Base-by-base conservation (phyloP, 2,113 vertebrate genomes). In the Pithys albifrons region DNA sequence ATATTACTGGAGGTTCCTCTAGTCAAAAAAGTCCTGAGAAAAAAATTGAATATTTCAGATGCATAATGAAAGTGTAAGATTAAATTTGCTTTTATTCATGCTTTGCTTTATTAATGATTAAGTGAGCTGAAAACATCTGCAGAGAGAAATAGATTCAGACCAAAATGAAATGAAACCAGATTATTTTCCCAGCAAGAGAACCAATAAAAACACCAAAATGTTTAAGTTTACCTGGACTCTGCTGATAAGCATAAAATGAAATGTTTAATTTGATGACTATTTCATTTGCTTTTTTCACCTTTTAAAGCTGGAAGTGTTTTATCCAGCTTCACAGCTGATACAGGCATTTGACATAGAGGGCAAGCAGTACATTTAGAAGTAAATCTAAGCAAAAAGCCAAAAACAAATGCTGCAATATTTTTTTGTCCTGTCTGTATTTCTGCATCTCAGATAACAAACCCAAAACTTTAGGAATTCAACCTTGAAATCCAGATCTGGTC, bases 341-440 rank as follows among this genome's bases (percentile, higher is more conserved):
- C 6, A 67, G 31, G 20, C 67, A 62, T 93, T 82, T 93, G 54
- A 83, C 54, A 35, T 55, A 83, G 12, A 80, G 37, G 37, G 28
- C 48, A 85, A 88, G n/a, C 13, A 79, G 31, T 66, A 39, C 9
- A 15, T 35, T 93, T 93, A 93, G 91, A 97, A 97, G 88, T 78
- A 95, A 96, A 90, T 74, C 25, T n/a, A 88, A 95, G 54, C 25
- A 88, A 92, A 89, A 92, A 79, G 46, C 24, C 82, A 65, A 33
- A 39, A 89, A 87, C 14, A 79, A 96, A 97, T 80, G 45, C 54
- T 79, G 37, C 66, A 94, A 61, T 90, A 70, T 72, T 89, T 88
- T 39, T 94, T 85, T 88, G 35, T 66, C 51, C 75, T 75, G 76
- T 81, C 79, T 39, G 18, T 54, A 85, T 96, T 93, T 94, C 90